Evolutionary conservation across 2,797 vertebrate species (phyloP), one percentile per base, ranked within the genome.

Genomic region (Phrynocephalus forsythii): DNA sequence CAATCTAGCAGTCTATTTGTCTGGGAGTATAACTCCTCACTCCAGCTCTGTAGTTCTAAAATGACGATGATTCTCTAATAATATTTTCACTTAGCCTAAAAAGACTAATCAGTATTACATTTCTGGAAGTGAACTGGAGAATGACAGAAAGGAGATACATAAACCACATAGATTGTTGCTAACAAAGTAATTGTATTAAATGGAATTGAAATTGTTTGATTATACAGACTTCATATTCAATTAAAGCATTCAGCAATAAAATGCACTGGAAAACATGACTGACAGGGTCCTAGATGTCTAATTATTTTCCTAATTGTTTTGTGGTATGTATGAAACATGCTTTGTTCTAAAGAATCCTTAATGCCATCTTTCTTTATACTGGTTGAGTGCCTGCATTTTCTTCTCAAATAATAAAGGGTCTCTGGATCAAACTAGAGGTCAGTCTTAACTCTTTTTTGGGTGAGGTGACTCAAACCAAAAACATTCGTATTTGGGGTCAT

Each of bases 221-320:
- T 92, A 90, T 1, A 68, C 38, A 69, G 83, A 63, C 11, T 7
- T 88, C 89, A 80, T 87, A 88, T 56, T 92, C 92, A 75, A 86
- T 87, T 69, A 94, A 90, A 92, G 92, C 60, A 83, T 94, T 92
- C 90, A 94, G 84, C 92, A 44, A 38, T 83, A 20, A 72, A 1
- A 56, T 24, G 15, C 1, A 7, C 5, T 73, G 50, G 5, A 60
- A 56, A 56, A 56, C 52, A 9, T 56, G 52, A 56, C 9, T 56
- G 52, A 11, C 52, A 56, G 52, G 9, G 52, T 13, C 52, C 52
- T 56, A 56, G 52, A 56, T 13, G 52, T 56, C 52, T 56, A 56
- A 56, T 56, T 56, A 56, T 13, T 56, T 56, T 56, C 52, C 52
- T 11, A 56, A 56, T 13, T 13, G 13, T 56, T 56, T 52, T 56